Conservation (phyloP, 1,140 invertebrate genomes). For the Calephelis virginiensis region DNA sequence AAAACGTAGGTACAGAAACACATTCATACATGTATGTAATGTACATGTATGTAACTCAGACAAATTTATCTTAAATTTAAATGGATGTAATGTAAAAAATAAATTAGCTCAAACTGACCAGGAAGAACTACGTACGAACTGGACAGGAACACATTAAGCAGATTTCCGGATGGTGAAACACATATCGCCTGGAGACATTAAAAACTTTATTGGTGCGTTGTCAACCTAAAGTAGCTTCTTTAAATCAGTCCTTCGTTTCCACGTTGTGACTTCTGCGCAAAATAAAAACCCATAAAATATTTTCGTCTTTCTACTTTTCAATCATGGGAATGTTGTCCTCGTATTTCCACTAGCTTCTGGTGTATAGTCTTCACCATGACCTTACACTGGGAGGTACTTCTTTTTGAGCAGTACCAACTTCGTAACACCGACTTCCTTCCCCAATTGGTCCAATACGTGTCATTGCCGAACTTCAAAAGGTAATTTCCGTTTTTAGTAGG, state of each 20-base stretch:
- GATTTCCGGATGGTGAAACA: too few species aligned
- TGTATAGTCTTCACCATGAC: slow-evolving; percentile 26
- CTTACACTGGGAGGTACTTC: slow-evolving; percentile 20
- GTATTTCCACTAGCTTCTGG: slow-evolving; percentile 11
- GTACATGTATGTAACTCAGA: too few species aligned
- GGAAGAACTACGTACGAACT: too few species aligned
- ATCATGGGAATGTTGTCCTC: slow-evolving; percentile 19
- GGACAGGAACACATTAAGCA: too few species aligned
- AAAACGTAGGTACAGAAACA: too few species aligned
- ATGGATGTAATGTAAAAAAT: too few species aligned
- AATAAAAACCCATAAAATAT: neutral
- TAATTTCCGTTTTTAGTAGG: slow-evolving; percentile 38
- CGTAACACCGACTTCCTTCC: slow-evolving; percentile 20
- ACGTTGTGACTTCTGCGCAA: neutral
- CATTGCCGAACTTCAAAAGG: slow-evolving; percentile 23
- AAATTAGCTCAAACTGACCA: too few species aligned
- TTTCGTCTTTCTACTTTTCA: neutral
- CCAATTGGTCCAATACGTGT: slow-evolving; percentile 39
- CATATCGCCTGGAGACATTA: too few species aligned
- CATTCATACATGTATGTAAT: too few species aligned
- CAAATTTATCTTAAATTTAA: too few species aligned
- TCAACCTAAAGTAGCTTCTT: neutral
- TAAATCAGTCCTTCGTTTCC: neutral
- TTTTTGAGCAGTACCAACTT: slow-evolving; percentile 29
- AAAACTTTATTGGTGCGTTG: too few species aligned